These are phyloP conservation scores for Leptinotarsa juncta DNA, from an alignment of 2,888 invertebrate genomes.

Conservation along the genomic window DNA sequence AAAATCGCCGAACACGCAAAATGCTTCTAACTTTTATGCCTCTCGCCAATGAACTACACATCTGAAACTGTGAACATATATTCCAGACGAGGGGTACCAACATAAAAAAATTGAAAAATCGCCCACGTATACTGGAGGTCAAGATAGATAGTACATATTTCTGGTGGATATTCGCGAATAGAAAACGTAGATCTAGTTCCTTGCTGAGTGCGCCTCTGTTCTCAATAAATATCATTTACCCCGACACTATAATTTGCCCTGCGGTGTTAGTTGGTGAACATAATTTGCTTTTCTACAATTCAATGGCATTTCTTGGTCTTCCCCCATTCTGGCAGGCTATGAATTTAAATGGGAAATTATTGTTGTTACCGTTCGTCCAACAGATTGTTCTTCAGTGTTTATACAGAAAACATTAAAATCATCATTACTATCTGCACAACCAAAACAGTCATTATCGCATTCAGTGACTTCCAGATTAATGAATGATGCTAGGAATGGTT, in stretches of 20 bases:
- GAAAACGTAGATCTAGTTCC: neutral
- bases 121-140: no score
- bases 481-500: neutral
- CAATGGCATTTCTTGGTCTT: slow-evolving; percentile 1
- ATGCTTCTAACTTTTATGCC: no score
- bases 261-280: slow-evolving; percentile 1
- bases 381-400: neutral
- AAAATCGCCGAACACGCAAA: no score
- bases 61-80: no score
- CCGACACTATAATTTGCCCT: slow-evolving; percentile 16
- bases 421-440: slow-evolving; percentile 1
- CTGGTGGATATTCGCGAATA: neutral
- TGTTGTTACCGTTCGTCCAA: slow-evolving; percentile 4
- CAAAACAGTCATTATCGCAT: slow-evolving; percentile 4
- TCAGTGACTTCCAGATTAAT: slow-evolving; percentile 1
- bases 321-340: neutral
- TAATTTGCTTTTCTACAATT: slow-evolving; percentile 7
- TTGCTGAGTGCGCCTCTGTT: neutral
- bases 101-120: no score
- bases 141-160: no score
- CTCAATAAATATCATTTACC: slow-evolving; percentile 4
- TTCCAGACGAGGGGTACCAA: no score
- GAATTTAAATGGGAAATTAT: slow-evolving; percentile 15
- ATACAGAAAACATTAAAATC: slow-evolving; percentile 4
- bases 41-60: no score